Conservation (phyloP, 2,888 invertebrate species). For the Yponomeuta evonymella region DNA sequence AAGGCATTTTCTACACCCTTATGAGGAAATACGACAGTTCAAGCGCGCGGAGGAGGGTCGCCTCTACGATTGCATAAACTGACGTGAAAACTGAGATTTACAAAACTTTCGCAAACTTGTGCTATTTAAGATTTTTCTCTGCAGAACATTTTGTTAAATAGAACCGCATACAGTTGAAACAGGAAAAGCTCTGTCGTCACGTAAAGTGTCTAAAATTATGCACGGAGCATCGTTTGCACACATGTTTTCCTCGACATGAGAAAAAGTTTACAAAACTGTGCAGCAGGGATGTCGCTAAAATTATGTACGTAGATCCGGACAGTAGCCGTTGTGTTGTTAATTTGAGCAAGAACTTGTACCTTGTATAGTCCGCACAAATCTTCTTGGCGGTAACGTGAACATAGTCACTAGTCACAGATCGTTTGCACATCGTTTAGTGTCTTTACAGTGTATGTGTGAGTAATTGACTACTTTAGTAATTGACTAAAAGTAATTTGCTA, state of each 20-base stretch:
- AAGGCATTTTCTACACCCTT: conserved; percentile 69
- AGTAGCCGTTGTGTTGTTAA: background rate
- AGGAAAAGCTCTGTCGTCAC: conserved; percentile 5
- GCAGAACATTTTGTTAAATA: background rate
- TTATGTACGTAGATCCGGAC: background rate
- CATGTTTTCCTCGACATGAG: background rate
- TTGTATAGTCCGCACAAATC: too few relatives aligned
- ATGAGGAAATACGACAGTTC: conserved; percentile 74
- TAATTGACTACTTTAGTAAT: too few relatives aligned
- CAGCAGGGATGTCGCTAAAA: background rate
- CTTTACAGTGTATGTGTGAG: too few relatives aligned
- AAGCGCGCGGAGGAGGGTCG: conserved; percentile 50
- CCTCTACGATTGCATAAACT: conserved; percentile 60
- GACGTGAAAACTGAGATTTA: conserved; percentile 24
- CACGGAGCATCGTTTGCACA: conserved; percentile 6
- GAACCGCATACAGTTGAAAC: background rate
- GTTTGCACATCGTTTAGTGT: too few relatives aligned
- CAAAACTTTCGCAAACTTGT: background rate
- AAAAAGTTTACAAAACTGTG: background rate
- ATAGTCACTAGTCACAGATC: too few relatives aligned
- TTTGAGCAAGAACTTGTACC: background rate
- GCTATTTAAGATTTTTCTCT: background rate
- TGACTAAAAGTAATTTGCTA: too few relatives aligned
- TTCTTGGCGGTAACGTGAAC: too few relatives aligned
- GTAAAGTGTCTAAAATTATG: conserved; percentile 11